These are phyloP conservation scores for Pteromalus puparum DNA, from an alignment of 1,140 invertebrate species.

Conservation along the genomic window DNA sequence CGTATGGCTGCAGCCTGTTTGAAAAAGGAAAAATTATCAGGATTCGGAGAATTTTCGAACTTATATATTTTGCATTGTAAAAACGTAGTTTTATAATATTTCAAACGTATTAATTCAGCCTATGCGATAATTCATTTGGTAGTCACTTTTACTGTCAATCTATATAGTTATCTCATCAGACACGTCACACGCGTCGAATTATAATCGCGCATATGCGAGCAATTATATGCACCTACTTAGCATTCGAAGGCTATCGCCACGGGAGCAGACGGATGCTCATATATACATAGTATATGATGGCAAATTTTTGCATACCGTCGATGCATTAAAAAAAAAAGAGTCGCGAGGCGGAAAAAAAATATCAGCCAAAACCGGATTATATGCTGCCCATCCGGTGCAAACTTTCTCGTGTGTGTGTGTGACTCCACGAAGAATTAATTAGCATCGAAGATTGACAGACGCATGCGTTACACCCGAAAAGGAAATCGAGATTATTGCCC, in stretches of 20 bases:
- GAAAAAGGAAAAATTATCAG: too few relatives aligned
- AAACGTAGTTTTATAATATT: too few relatives aligned
- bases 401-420: conserved; percentile 55
- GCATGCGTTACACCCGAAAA: conserved; percentile 50
- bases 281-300: background rate
- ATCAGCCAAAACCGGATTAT: conserved; percentile 60
- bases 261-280: background rate
- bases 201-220: background rate
- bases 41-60: too few relatives aligned
- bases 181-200: too few relatives aligned
- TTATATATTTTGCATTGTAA: too few relatives aligned
- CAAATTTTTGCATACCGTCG: conserved; percentile 15
- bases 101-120: too few relatives aligned
- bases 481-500: conserved; percentile 51
- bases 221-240: conserved; percentile 1
- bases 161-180: too few relatives aligned
- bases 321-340: conserved; percentile 7
- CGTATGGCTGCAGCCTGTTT: too few relatives aligned
- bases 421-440: conserved; percentile 63
- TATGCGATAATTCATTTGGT: too few relatives aligned
- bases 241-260: background rate
- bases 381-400: conserved; percentile 55
- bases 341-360: conserved; percentile 27
- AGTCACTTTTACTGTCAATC: too few relatives aligned
- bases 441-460: conserved; percentile 61